Conservation (phyloP, 2,888 invertebrate genomes). For the Platerodrilus igneus region DNA sequence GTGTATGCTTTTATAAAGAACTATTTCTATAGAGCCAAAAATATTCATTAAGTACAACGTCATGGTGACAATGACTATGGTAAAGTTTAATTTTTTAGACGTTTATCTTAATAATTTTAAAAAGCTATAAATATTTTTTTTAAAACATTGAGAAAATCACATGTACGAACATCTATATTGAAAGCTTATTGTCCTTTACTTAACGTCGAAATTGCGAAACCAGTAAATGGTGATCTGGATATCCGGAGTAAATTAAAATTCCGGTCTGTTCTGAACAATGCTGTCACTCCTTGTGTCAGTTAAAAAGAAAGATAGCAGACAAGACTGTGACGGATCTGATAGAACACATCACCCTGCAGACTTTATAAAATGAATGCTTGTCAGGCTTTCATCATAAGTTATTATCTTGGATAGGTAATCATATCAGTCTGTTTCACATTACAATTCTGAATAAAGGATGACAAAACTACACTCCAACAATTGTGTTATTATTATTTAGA, state of each 20-base stretch:
- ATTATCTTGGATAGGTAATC: conserved; percentile 23
- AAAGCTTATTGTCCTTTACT: too few species aligned
- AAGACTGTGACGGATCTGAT: conserved; percentile 41
- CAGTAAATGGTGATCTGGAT: conserved; percentile 28
- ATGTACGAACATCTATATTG: too few species aligned
- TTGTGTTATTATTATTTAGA: too few species aligned
- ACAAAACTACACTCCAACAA: too few species aligned
- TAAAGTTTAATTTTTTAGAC: too few species aligned
- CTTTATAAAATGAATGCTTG: conserved; percentile 28
- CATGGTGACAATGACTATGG: too few species aligned
- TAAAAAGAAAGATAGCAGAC: conserved; percentile 44
- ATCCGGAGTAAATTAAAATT: conserved; percentile 45
- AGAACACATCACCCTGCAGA: conserved; percentile 27
- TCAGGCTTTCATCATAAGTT: conserved; percentile 24
- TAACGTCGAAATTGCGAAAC: conserved; percentile 10
- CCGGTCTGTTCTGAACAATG: conserved; percentile 44
- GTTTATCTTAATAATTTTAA: too few species aligned
- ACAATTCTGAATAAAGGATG: conserved; percentile 16
- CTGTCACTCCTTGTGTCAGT: conserved; percentile 46
- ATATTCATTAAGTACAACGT: too few species aligned
- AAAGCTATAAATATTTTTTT: too few species aligned
- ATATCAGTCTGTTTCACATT: conserved; percentile 18
- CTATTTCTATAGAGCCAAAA: too few species aligned
- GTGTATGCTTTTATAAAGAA: too few species aligned
- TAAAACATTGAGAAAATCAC: too few species aligned